Base-by-base conservation (phyloP, 2,888 invertebrate genomes). In the Allygus modestus region DNA sequence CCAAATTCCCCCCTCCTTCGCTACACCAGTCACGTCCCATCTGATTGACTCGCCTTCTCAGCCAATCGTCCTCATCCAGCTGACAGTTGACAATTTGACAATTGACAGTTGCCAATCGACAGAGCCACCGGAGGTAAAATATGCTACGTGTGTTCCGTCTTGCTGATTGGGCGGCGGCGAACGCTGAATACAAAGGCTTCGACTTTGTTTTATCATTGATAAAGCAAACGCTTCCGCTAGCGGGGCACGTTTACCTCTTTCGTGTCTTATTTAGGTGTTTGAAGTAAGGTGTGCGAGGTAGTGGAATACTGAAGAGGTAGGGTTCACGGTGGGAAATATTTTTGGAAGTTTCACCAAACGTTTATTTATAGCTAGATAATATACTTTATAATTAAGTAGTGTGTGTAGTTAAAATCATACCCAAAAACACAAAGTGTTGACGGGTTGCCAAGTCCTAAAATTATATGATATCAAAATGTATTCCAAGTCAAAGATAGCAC, bases 201-300 rank as follows among this genome's bases (percentile, higher is more conserved):
- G 26, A 2, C 26, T 77, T 77, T 77, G 77, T 77, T 77, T 77
- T 51, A 77, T 77, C 77, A 28, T 77, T 65, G 65, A 65, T 65
- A 28, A 65, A 28, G 65, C 65, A 31, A 65, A 31, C 65, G 31
- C 65, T 28, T 65, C 26, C 15, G 65, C 54, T 65, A 58, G 7
- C 58, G 23, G 58, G 23, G 28, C 65, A 65, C 65, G 28, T 65
- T 31, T 31, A 17, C 65, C 65, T 20, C 65, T 54, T n/a, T 20
- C 54, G 20, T 26, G 65, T 65, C 65, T 65, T 65, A 58, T 58
- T 65, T 65, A 65, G 65, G 65, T 65, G 65, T 65, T 65, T 17
- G 28, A 58, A 54, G 54, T 23, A 65, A 28, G 65, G 15, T 65
- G 28, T 11, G 26, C 65, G 54, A 12, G 7, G 7, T 15, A 4